Percentiles rank a stretch among this genome's conserved stretches.
Conservation (phyloP, 2,113 vertebrate genomes). For the Alethe castanea region DNA sequence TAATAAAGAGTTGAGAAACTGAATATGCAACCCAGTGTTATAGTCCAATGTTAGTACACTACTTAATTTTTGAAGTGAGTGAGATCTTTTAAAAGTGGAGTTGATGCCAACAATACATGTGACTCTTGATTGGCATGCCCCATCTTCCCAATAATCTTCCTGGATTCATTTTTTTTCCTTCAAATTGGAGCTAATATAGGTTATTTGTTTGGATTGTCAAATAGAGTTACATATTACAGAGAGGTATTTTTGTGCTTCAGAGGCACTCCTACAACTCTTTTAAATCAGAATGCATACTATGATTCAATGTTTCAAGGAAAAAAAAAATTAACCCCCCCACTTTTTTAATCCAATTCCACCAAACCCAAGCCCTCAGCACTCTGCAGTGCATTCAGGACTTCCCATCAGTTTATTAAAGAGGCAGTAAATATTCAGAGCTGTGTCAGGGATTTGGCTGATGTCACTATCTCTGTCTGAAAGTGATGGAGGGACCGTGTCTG, state of each 20-base stretch:
- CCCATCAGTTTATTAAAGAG: not conserved
- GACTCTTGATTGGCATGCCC: not conserved
- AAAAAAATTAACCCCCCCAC: not conserved
- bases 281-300: not conserved
- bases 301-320: not conserved
- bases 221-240: not conserved
- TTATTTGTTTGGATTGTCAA: not conserved
- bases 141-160: not conserved
- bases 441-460: not conserved
- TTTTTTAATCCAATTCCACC: not conserved
- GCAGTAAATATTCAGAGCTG: not conserved
- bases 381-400: not conserved
- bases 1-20: not conserved
- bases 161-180: not conserved
- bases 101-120: not conserved
- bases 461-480: not conserved
- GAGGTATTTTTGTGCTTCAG: not conserved
- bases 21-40: not conserved
- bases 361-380: not conserved
- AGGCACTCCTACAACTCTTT: not conserved
- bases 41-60: not conserved
- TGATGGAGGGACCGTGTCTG: not conserved
- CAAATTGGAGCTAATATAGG: not conserved
- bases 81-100: not conserved
- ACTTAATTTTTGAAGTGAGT: not conserved